phyloP scores from a whole-genome alignment of 1,140 invertebrate genomes.

The Saxidomus purpurata region DNA sequence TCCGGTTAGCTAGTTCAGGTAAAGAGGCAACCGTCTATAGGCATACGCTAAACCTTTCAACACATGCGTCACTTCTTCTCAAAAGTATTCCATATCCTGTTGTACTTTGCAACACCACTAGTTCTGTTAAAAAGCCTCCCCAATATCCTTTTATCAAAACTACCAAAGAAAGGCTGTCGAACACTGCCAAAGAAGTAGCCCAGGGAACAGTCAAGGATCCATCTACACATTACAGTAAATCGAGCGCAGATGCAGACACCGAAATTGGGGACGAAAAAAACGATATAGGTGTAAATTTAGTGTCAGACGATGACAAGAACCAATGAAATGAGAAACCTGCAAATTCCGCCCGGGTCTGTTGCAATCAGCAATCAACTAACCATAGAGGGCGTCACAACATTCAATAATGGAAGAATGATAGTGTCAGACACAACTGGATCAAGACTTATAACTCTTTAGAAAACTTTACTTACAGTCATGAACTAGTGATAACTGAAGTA shows the following conservation, averaged over 20 bases:
- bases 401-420: background rate
- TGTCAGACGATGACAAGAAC: no score
- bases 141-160: background rate
- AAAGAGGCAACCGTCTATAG: background rate
- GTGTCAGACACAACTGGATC: background rate
- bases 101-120: background rate
- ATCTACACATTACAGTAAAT: background rate
- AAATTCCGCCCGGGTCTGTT: no score
- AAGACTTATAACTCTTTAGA: background rate
- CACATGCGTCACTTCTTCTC: background rate
- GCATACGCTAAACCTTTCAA: background rate
- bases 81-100: background rate
- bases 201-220: background rate
- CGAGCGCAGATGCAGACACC: background rate
- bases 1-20: background rate
- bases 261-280: no score
- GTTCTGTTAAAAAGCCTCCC: background rate
- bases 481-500: background rate
- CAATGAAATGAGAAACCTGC: no score
- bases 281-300: no score
- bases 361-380: background rate
- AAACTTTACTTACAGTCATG: background rate
- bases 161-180: background rate
- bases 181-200: background rate
- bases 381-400: background rate